Base-by-base conservation (phyloP, 2,888 invertebrate species). In the Sinotaia quadrata region DNA sequence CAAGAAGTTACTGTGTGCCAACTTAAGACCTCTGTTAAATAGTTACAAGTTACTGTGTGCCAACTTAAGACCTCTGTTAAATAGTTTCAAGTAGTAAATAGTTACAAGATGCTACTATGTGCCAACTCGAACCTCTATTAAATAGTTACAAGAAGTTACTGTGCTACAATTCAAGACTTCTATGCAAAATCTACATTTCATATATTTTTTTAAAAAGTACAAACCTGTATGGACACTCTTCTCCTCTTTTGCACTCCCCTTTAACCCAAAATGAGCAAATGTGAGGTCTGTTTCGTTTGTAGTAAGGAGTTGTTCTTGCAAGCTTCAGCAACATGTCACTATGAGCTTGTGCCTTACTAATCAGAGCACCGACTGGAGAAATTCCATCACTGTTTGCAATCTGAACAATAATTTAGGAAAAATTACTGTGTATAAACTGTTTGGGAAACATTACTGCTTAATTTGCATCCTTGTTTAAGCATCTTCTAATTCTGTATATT, bases 191-290 rank as follows among this genome's bases (percentile, higher is more conserved):
- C 41, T 41, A 41, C 10, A 41, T 18, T 12, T 8, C 41, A 41
- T 8, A 18, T 8, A 41, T 41, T 8, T 18, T 41, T 8, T 18
- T 41, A 41, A 18, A 41, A 41, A 41, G 41, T 41, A 41, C 41
- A 41, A 41, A 89, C 89, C 90, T 90, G 87, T 97, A 97, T 0
- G 97, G 97, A 88, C 97, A 97, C 86, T 98, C 97, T 88, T 98
- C 97, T 24, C 97, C 97, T 87, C 97, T 90, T 84, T 95, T 92
- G 87, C 97, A 97, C 88, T 97, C 97, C 2, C 97, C 97, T 90
- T 97, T 98, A n/a, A 97, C 97, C 95, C 96, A 97, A 89, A 97
- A 98, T 0, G 96, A 96, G 88, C 97, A 97, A 61, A 97, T 96
- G 89, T 97, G 97, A 0, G 97, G 96, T 78, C 96, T 91, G 85